A percentile compares a stretch with the other conserved stretches of the same genome.
These are phyloP conservation scores for Plemyria rubiginata DNA, from an alignment of 2,888 invertebrate genomes.

Conservation along the genomic window DNA sequence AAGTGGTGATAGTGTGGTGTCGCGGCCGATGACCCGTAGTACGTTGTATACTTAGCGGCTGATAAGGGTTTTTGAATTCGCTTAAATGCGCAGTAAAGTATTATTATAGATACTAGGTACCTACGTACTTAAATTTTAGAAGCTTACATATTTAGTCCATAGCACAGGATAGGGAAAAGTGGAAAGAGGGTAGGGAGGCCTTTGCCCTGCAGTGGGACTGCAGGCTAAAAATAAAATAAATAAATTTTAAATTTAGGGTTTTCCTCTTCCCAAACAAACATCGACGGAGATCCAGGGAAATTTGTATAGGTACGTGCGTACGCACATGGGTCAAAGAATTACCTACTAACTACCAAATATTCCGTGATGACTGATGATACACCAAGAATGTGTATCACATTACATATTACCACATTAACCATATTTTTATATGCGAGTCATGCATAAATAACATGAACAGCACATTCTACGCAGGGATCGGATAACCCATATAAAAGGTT, in stretches of 20 bases:
- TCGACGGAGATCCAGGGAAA: neutral
- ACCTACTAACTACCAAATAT: no score
- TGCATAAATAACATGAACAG: slow-evolving; percentile 14
- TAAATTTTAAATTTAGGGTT: no score
- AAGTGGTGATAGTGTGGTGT: slow-evolving; percentile 30
- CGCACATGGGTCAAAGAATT: no score
- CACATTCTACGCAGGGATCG: slow-evolving; percentile 21
- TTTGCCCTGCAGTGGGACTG: no score
- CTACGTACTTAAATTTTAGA: neutral
- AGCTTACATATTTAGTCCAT: no score
- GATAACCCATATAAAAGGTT: no score
- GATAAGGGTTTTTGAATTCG: neutral
- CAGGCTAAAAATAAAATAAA: no score
- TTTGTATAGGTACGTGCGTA: no score
- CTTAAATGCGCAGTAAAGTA: neutral
- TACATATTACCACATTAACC: slow-evolving; percentile 10
- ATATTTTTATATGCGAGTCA: slow-evolving; percentile 14
- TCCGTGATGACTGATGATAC: neutral
- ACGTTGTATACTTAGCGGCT: slow-evolving; percentile 1
- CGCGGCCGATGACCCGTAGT: slow-evolving; percentile 31
- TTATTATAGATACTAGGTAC: neutral
- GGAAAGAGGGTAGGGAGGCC: no score
- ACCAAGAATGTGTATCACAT: slow-evolving; percentile 17
- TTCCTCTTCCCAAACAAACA: neutral
- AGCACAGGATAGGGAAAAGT: no score